Percentiles rank a stretch among this genome's conserved stretches.
phyloP scores from a whole-genome alignment of 2,113 vertebrate genomes.

The human region DNA sequence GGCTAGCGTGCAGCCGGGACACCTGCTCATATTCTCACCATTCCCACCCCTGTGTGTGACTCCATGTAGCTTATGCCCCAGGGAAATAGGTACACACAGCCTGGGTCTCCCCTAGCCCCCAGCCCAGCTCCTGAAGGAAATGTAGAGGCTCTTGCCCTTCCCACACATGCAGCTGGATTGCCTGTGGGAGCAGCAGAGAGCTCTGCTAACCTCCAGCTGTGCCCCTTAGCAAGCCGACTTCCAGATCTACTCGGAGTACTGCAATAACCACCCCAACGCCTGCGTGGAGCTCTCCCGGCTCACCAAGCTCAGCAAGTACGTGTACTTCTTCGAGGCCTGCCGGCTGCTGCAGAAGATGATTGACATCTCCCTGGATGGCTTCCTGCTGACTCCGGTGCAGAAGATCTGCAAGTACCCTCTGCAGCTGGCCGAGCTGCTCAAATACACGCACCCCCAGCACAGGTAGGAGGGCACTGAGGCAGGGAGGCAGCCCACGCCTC shows the following conservation, averaged over 20 bases:
- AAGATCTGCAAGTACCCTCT: slow-evolving; percentile 99
- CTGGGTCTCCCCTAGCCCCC: too few species aligned
- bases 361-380: slow-evolving; percentile 95
- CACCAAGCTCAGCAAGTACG: slow-evolving; percentile 94
- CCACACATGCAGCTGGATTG: not conserved
- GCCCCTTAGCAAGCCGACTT: slow-evolving; percentile 93
- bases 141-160: not conserved
- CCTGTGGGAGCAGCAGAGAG: not conserved
- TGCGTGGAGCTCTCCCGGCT: slow-evolving; percentile 94
- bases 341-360: slow-evolving; percentile 98
- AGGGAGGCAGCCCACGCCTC: not conserved
- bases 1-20: too few species aligned
- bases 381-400: slow-evolving; percentile 96
- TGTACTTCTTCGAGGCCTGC: slow-evolving; percentile 98
- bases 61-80: not conserved
- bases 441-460: slow-evolving; percentile 96
- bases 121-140: not conserved
- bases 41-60: not conserved
- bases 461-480: slow-evolving; percentile 76
- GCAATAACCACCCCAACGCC: slow-evolving; percentile 98
- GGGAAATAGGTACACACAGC: not conserved
- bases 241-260: slow-evolving; percentile 98
- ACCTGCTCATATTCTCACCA: not conserved
- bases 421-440: slow-evolving; percentile 95
- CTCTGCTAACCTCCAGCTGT: not conserved